A percentile compares a stretch with the other conserved stretches of the same genome.
These are phyloP conservation scores for Thalassaphorura encarpata DNA, from an alignment of 1,140 invertebrate species.

Conservation along the genomic window DNA sequence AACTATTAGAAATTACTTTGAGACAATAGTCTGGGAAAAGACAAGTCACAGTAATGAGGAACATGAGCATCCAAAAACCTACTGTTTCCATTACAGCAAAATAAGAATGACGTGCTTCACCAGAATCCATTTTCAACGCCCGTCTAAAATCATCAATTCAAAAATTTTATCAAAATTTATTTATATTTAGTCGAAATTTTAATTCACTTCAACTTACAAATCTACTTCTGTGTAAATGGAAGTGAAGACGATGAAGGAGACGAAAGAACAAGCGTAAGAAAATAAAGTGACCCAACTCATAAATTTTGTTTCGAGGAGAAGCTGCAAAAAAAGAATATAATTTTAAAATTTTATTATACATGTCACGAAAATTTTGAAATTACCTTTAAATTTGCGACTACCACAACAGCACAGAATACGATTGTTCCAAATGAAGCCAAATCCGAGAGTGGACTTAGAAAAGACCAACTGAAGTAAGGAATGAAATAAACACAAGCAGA, in stretches of 20 bases:
- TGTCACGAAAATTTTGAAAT: slow-evolving; percentile 1
- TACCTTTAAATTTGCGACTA: slow-evolving; percentile 47
- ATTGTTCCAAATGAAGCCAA: slow-evolving; percentile 42
- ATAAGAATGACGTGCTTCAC: slow-evolving; percentile 51
- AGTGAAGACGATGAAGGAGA: slow-evolving; percentile 48
- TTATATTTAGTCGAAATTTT: slow-evolving; percentile 8
- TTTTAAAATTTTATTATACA: slow-evolving; percentile 10
- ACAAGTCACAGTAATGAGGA: slow-evolving; percentile 45
- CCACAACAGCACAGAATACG: slow-evolving; percentile 41
- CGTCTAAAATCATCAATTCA: slow-evolving; percentile 39
- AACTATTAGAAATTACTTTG: slow-evolving; percentile 8
- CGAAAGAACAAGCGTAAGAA: slow-evolving; percentile 47
- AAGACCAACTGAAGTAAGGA: slow-evolving; percentile 37
- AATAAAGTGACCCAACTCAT: slow-evolving; percentile 50
- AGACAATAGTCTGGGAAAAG: slow-evolving; percentile 49
- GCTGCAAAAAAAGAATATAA: slow-evolving; percentile 38
- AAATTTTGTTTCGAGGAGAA: slow-evolving; percentile 54
- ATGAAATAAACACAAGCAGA: slow-evolving; percentile 45
- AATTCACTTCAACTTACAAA: slow-evolving; percentile 43
- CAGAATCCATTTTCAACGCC: slow-evolving; percentile 35
- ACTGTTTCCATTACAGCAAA: slow-evolving; percentile 46
- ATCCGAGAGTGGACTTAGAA: slow-evolving; percentile 39
- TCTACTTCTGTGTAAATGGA: slow-evolving; percentile 48
- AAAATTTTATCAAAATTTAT: slow-evolving; percentile 10
- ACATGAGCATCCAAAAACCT: slow-evolving; percentile 50